Evolutionary conservation across 2,113 vertebrate species (phyloP).

Genomic region (Microcebus ravelobensis): DNA sequence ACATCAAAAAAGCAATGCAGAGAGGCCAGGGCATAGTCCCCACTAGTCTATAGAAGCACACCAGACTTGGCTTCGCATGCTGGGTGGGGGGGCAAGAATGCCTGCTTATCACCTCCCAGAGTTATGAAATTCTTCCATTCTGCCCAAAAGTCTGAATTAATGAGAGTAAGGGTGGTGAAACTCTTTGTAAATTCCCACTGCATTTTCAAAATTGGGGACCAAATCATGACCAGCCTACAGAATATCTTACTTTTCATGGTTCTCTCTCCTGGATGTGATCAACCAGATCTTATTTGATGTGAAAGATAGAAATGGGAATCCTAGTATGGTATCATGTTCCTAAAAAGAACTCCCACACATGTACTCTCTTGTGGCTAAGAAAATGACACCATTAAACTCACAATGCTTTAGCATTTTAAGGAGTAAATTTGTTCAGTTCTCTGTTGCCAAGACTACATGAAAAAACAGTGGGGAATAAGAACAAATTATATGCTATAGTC

Average conservation of each 20-base stretch:
- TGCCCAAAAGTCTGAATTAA: neutral
- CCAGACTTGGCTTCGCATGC: neutral
- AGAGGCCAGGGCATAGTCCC: neutral
- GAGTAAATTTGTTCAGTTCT: neutral
- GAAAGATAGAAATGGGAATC: constrained; percentile 10
- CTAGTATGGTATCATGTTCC: neutral
- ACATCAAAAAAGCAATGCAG: neutral
- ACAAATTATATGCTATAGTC: neutral
- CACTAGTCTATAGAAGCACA: neutral
- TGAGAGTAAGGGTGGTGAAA: neutral
- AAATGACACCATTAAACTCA: neutral
- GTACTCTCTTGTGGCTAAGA: neutral
- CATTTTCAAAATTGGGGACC: neutral
- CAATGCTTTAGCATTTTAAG: neutral
- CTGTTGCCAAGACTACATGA: neutral
- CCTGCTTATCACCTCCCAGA: neutral
- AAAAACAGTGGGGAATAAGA: neutral
- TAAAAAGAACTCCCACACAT: neutral
- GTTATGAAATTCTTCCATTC: neutral
- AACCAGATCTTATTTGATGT: neutral
- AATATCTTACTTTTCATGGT: neutral
- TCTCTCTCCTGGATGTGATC: neutral
- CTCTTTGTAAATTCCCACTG: constrained; percentile 17
- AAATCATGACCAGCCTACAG: neutral
- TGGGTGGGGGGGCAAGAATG: neutral